Conservation (phyloP, 2,888 invertebrate species). For the Sialis lutaria region DNA sequence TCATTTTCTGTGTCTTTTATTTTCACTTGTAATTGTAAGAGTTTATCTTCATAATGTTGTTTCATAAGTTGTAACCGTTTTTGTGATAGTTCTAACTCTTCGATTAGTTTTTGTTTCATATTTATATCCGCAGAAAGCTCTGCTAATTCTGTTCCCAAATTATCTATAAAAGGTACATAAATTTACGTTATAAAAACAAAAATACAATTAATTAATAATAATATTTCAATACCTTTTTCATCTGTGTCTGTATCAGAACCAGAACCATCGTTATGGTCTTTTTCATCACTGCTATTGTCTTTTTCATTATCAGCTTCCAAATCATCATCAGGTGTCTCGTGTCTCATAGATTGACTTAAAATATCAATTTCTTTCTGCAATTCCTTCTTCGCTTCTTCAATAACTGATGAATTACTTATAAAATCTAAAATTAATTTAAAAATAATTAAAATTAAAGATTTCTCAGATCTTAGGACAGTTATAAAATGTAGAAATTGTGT, state of each 20-base stretch:
- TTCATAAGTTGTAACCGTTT: constrained; percentile 68
- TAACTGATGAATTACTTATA: constrained; percentile 28
- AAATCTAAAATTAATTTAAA: too few relatives aligned
- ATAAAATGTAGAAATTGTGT: too few relatives aligned
- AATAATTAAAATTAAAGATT: too few relatives aligned
- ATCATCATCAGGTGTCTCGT: constrained; percentile 36
- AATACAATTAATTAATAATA: neutral
- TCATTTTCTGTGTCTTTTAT: constrained; percentile 83
- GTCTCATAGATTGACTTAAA: constrained; percentile 21
- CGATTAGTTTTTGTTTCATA: constrained; percentile 85
- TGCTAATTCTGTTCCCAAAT: constrained; percentile 66
- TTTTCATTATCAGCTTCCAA: constrained; percentile 36
- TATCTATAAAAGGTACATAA: constrained; percentile 22
- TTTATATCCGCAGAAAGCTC: constrained; percentile 85
- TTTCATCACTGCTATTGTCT: constrained; percentile 36
- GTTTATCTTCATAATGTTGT: constrained; percentile 83
- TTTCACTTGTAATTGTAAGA: constrained; percentile 63
- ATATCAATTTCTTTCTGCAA: constrained; percentile 46
- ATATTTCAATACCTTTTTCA: constrained; percentile 26
- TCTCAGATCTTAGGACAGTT: too few relatives aligned
- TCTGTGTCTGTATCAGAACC: constrained; percentile 42
- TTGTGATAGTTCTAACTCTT: constrained; percentile 82
- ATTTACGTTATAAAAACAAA: neutral
- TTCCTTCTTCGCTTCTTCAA: constrained; percentile 68
- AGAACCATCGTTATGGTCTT: constrained; percentile 35